phyloP scores from a whole-genome alignment of 2,113 vertebrate species.

The Sorex fumeus region DNA sequence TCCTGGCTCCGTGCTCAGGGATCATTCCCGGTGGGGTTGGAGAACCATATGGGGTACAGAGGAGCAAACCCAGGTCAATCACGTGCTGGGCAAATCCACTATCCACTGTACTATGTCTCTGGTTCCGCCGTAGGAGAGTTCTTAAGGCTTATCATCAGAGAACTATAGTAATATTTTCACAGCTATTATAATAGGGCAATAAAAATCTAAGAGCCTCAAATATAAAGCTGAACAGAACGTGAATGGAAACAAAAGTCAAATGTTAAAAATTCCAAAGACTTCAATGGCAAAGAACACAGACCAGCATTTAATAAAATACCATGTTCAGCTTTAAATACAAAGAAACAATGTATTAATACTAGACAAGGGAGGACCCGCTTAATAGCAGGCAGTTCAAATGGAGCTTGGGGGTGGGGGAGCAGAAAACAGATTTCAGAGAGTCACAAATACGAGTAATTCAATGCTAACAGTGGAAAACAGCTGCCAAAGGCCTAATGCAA shows the following conservation, averaged over 20 bases:
- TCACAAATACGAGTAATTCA: background rate
- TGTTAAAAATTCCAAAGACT: slow-evolving; percentile 37
- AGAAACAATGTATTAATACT: background rate
- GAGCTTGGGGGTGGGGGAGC: background rate
- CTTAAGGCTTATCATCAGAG: background rate
- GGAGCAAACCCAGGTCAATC: too few species aligned
- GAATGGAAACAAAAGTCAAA: slow-evolving; percentile 21
- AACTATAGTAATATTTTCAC: background rate
- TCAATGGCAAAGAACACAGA: background rate
- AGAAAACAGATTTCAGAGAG: background rate
- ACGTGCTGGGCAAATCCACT: too few species aligned
- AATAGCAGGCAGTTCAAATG: background rate
- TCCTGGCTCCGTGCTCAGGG: too few species aligned
- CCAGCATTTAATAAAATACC: slow-evolving; percentile 19
- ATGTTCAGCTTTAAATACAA: slow-evolving; percentile 60
- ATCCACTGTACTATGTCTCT: too few species aligned
- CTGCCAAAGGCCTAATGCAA: slow-evolving; percentile 69
- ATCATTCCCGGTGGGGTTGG: too few species aligned
- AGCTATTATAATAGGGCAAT: background rate
- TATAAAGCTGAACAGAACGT: slow-evolving; percentile 21
- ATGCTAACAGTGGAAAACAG: slow-evolving; percentile 11
- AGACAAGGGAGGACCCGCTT: slow-evolving; percentile 22
- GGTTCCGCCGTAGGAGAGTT: too few species aligned
- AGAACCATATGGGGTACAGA: too few species aligned
- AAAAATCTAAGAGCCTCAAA: slow-evolving; percentile 4